phyloP scores from a whole-genome alignment of 2,888 invertebrate species.

The Catocala sponsa region DNA sequence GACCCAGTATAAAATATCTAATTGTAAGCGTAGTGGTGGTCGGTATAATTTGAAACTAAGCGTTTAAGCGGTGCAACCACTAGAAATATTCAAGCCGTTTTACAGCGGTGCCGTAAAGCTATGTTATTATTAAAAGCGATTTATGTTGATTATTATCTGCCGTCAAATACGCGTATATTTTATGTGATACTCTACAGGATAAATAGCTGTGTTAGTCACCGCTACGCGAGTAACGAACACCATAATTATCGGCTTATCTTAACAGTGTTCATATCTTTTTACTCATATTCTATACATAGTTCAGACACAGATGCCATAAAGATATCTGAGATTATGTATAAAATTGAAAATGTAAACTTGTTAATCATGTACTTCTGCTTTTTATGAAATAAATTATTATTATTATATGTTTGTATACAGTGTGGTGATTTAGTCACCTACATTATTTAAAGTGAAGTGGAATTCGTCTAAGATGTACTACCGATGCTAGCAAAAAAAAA shows the following conservation, averaged over 20 bases:
- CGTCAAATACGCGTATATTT: conserved; percentile 3
- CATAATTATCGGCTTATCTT: conserved; percentile 13
- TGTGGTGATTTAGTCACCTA: too few species aligned
- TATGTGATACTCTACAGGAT: neutral
- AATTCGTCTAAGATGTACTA: too few species aligned
- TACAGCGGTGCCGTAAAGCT: conserved; percentile 20
- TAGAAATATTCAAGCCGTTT: conserved; percentile 26
- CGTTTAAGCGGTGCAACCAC: conserved; percentile 24
- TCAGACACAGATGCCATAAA: too few species aligned
- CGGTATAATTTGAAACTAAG: conserved; percentile 32
- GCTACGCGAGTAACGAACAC: conserved; percentile 14
- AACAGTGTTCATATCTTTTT: conserved; percentile 4
- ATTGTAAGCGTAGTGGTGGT: neutral
- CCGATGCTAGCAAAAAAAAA: too few species aligned
- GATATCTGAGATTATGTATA: too few species aligned
- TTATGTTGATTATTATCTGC: conserved; percentile 34
- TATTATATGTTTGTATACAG: too few species aligned
- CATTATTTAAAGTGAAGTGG: too few species aligned
- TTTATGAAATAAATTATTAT: too few species aligned
- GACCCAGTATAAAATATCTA: neutral
- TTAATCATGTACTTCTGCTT: too few species aligned
- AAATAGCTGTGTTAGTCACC: conserved; percentile 15
- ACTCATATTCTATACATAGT: too few species aligned
- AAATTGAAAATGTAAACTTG: too few species aligned
- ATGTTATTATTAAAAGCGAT: conserved; percentile 29